Base-by-base conservation (phyloP, 2,113 vertebrate species). In the Garra rufa region DNA sequence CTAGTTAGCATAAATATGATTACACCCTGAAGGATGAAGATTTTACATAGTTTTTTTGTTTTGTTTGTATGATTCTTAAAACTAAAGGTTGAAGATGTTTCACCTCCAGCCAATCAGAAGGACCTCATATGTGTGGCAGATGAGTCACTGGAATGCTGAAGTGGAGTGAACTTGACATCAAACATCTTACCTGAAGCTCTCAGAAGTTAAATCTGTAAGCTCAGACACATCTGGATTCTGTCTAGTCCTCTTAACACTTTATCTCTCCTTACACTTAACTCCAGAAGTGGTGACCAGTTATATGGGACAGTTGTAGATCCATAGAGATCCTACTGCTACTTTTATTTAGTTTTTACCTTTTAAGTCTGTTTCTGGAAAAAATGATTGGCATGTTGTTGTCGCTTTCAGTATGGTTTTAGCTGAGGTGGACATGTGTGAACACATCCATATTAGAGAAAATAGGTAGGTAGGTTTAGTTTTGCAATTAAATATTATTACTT, bases 101-200 rank as follows among this genome's bases (percentile, higher is more conserved):
- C 9, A 19, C 76, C 19, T 44, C 70, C 48, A 28, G 41, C 6
- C 6, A 2, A 69, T 76, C 67, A 17, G 9, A 26, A 7, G 34
- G 48, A 15, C 30, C 43, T 26, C 92, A 92, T 82, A 85, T 91
- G 90, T 83, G 50, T 63, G 30, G n/a, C 93, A 94, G 89, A 93
- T 91, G 91, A 85, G 75, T 26, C 86, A 0, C 78, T 87, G 92
- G 91, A 92, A 92, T 92, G 89, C 88, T 50, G 26, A 73, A 0
- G 41, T 48, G 3, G 50, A 76, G 2, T 70, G 70, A 79, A 75
- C 61, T 7, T 48, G 84, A 87, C 89, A 88, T 91, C 86, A 90
- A 86, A 91, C 78, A 69, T 55, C 75, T 77, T 55, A 59, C 78
- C 61, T 87, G 69, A 65, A 79, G 46, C 24, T 30, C 48, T 41